Evolutionary conservation across 2,888 invertebrate genomes (phyloP).

Genomic region (Caenorhabditis sp.): DNA sequence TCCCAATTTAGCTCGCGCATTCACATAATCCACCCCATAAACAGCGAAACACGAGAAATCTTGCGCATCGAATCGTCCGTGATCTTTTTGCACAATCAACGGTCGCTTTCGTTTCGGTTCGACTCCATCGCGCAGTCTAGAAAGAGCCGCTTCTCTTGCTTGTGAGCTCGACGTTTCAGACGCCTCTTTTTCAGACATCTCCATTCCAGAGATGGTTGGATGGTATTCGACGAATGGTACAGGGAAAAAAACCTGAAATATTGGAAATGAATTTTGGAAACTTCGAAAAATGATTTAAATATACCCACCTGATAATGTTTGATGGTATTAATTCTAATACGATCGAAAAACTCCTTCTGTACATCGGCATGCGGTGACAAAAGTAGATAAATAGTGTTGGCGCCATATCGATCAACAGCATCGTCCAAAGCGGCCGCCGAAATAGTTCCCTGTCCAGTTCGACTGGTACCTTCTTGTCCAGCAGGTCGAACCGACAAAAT

Average conservation of each 20-base stretch:
- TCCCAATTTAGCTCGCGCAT: constrained; percentile 45
- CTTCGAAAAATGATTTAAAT: too few species aligned
- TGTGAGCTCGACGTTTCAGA: constrained; percentile 25
- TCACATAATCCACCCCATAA: constrained; percentile 81
- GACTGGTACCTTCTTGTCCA: constrained; percentile 9
- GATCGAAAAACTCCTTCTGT: constrained; percentile 85
- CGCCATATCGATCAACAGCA: constrained; percentile 67
- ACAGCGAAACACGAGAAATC: constrained; percentile 82
- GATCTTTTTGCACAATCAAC: constrained; percentile 57
- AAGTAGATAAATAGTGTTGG: constrained; percentile 64
- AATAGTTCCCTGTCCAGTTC: constrained; percentile 27
- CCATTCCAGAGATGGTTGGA: constrained; percentile 75
- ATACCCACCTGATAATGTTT: constrained; percentile 80
- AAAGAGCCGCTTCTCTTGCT: constrained; percentile 48
- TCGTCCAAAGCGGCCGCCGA: constrained; percentile 64
- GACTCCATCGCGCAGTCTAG: constrained; percentile 48
- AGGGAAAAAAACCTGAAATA: neutral
- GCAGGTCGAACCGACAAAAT: constrained; percentile 53
- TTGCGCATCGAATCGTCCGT: constrained; percentile 78
- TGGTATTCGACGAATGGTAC: constrained; percentile 87
- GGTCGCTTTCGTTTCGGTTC: constrained; percentile 51
- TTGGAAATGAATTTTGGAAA: too few species aligned
- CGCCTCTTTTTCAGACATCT: constrained; percentile 50
- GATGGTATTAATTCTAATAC: constrained; percentile 94
- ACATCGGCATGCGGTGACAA: constrained; percentile 76